Evolutionary conservation across 2,888 invertebrate genomes (phyloP).

Genomic region (Temnothorax unifasciatus): DNA sequence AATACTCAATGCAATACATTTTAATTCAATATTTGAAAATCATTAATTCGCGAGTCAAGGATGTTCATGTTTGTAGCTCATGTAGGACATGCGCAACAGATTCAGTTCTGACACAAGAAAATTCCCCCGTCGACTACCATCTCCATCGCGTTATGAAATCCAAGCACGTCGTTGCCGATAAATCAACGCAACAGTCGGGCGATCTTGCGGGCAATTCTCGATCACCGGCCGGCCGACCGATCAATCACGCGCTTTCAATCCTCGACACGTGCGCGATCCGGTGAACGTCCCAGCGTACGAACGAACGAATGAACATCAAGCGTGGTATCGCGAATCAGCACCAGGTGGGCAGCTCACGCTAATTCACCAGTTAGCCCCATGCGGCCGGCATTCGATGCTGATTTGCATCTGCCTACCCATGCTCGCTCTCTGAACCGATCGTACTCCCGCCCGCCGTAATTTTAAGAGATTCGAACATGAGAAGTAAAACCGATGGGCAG

Average conservation of each 20-base stretch:
- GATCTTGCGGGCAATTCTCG: conserved; percentile 49
- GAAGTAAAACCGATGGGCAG: background rate
- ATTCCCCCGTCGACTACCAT: conserved; percentile 20
- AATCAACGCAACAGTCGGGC: conserved; percentile 49
- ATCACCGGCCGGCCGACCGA: conserved; percentile 31
- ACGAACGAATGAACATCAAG: conserved; percentile 20
- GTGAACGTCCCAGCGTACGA: conserved; percentile 38
- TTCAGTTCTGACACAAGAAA: conserved; percentile 18
- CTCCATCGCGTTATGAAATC: conserved; percentile 39
- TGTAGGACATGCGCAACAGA: background rate
- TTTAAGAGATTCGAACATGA: background rate
- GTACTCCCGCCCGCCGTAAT: background rate
- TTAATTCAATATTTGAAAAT: conserved; percentile 4
- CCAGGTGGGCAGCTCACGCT: conserved; percentile 50
- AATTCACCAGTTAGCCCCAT: conserved; percentile 46
- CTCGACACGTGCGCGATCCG: conserved; percentile 51
- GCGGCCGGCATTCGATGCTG: conserved; percentile 28
- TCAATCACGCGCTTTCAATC: conserved; percentile 49
- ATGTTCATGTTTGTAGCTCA: background rate
- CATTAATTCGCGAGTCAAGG: background rate
- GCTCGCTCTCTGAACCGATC: conserved; percentile 3
- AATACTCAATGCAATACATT: background rate
- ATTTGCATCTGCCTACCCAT: conserved; percentile 51
- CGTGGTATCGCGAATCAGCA: conserved; percentile 43
- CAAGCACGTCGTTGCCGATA: conserved; percentile 37